phyloP scores from a whole-genome alignment of 1,140 invertebrate species.

The Lanistes nyassanus region DNA sequence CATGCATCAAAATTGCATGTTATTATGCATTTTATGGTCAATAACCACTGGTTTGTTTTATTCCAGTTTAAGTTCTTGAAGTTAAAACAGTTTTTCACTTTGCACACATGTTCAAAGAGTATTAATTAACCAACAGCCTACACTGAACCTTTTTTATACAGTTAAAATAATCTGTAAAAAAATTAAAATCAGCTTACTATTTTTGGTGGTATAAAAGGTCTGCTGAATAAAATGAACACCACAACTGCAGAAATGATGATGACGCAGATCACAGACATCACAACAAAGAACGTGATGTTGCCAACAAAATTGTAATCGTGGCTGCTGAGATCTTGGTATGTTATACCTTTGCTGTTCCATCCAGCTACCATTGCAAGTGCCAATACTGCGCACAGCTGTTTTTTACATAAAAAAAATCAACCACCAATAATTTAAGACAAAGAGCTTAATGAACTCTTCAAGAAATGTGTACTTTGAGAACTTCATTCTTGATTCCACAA shows the following conservation, averaged over 20 bases:
- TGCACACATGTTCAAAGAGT: too few relatives aligned
- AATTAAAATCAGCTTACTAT: conserved; percentile 26
- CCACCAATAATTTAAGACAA: too few relatives aligned
- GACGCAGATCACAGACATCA: conserved; percentile 28
- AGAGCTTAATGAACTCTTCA: too few relatives aligned
- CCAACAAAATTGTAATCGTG: conserved; percentile 29
- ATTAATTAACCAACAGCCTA: neutral
- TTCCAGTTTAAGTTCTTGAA: too few relatives aligned
- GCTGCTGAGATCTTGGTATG: conserved; percentile 28
- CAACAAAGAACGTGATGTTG: conserved; percentile 34
- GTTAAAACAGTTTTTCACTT: too few relatives aligned
- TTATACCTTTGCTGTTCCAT: conserved; percentile 28
- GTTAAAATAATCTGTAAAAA: too few relatives aligned
- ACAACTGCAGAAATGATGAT: conserved; percentile 22
- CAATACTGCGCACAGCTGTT: conserved; percentile 27
- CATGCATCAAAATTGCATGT: too few relatives aligned
- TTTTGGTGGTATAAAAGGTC: conserved; percentile 18
- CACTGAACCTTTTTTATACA: too few relatives aligned
- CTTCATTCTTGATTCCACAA: too few relatives aligned
- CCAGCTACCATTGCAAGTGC: conserved; percentile 27
- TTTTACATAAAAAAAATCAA: conserved; percentile 3
- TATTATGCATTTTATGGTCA: too few relatives aligned
- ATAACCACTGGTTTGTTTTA: too few relatives aligned
- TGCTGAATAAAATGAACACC: conserved; percentile 6
- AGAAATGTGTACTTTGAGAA: too few relatives aligned